Evolutionary conservation across 1,140 invertebrate species (phyloP).

Genomic region (Leucophenga varia): DNA sequence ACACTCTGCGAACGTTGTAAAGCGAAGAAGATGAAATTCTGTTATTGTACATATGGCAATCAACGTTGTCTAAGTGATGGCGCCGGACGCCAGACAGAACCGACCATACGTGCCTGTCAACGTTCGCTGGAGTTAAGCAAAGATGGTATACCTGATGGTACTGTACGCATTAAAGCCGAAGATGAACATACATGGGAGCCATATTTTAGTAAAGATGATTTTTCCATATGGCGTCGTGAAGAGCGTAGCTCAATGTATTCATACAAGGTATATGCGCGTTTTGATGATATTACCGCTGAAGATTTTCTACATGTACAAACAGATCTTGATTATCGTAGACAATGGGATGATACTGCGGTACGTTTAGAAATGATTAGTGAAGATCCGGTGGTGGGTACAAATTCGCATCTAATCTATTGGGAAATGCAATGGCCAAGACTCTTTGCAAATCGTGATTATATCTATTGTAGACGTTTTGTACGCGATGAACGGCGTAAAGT

Average conservation of each 20-base stretch:
- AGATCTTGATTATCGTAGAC: constrained; percentile 73
- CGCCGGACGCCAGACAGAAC: constrained; percentile 24
- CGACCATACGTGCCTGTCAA: constrained; percentile 27
- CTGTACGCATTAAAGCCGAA: constrained; percentile 50
- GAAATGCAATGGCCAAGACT: constrained; percentile 84
- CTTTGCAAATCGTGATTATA: constrained; percentile 85
- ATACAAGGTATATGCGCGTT: constrained; percentile 84
- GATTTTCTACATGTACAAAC: constrained; percentile 83
- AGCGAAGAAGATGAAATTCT: constrained; percentile 60
- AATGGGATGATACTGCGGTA: constrained; percentile 80
- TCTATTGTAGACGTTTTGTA: constrained; percentile 74
- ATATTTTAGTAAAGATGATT: constrained; percentile 76
- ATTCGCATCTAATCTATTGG: constrained; percentile 81
- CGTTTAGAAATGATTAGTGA: constrained; percentile 68
- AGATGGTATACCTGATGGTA: constrained; percentile 32
- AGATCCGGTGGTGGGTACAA: constrained; percentile 61
- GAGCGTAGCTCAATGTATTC: constrained; percentile 69
- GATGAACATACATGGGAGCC: constrained; percentile 69
- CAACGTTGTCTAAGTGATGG: constrained; percentile 63
- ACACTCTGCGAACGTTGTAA: constrained; percentile 59
- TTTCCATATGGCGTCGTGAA: constrained; percentile 78
- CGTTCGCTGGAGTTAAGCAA: constrained; percentile 16
- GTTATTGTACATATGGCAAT: constrained; percentile 63
- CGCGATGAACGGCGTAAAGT: constrained; percentile 60
- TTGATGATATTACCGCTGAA: constrained; percentile 72